These are phyloP conservation scores for Dipodomys spectabilis DNA, from an alignment of 2,113 vertebrate species.

Conservation along the genomic window DNA sequence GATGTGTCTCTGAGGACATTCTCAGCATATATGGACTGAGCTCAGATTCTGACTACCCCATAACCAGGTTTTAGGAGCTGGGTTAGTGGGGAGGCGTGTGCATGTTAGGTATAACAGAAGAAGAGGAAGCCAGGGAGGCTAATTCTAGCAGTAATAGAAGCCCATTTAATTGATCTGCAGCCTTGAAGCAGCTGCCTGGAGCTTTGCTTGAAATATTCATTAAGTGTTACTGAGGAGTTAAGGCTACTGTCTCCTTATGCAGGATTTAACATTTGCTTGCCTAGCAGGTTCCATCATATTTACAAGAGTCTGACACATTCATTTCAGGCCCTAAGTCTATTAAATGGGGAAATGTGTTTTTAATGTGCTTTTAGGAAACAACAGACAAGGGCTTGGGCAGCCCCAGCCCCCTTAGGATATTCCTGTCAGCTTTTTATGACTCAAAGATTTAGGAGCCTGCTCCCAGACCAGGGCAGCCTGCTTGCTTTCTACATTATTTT, in stretches of 20 bases:
- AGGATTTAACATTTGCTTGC: slow-evolving; percentile 22
- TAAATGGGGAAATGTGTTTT: slow-evolving; percentile 67
- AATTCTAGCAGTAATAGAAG: slow-evolving; percentile 45
- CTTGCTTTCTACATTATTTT: not conserved
- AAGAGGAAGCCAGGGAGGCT: not conserved
- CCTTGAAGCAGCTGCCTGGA: not conserved
- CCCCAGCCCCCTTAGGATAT: not conserved
- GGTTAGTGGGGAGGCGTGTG: not conserved
- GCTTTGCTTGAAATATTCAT: slow-evolving; percentile 70
- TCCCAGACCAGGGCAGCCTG: not conserved
- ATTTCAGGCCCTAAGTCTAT: slow-evolving; percentile 45
- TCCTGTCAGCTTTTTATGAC: slow-evolving; percentile 52
- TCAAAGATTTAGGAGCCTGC: slow-evolving; percentile 1
- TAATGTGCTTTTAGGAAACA: slow-evolving; percentile 64
- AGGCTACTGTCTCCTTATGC: not conserved
- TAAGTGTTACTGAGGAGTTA: slow-evolving; percentile 51
- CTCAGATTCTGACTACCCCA: accelerated
- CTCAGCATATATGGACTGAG: accelerated
- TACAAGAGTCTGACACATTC: slow-evolving; percentile 44
- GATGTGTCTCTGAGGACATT: not conserved
- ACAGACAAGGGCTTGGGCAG: slow-evolving; percentile 34
- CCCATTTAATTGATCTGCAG: slow-evolving; percentile 25
- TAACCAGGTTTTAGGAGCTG: not conserved
- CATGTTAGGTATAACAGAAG: not conserved
- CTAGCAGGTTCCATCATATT: slow-evolving; percentile 18